Base-by-base conservation (phyloP, 2,797 vertebrate genomes). In the Odontamblyopus rebecca region DNA sequence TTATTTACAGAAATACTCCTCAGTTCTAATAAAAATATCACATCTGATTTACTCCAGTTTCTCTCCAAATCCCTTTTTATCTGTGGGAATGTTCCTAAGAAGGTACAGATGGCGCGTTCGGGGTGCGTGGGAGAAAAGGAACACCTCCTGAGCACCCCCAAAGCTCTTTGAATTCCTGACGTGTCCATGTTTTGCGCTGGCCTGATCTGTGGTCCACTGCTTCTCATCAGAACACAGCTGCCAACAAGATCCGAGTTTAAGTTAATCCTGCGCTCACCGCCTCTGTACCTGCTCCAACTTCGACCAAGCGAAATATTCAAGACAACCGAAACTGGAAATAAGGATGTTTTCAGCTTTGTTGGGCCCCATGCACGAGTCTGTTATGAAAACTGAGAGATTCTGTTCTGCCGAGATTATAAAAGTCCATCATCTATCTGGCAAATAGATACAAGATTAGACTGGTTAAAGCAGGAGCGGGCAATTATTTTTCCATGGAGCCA, bases 221-320 rank as follows among this genome's bases (percentile, higher is more conserved):
- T 72, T 72, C 73, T 50, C 69, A 59, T 68, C 71, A 77, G 74
- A 67, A 72, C 19, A 26, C 61, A 69, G 71, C 4, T 29, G 30
- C 29, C 78, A 72, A 83, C 65, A 63, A 71, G 83, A 77, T 72
- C 54, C 54, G 65, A 53, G 38, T 63, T 30, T 50, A 73, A 64
- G 61, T 77, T 82, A 78, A 84, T 78, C 79, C 68, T 68, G 35
- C 56, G 13, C 23, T 61, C 27, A 26, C 18, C 35, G 18, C 2
- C 26, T 30, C 59, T 27, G 38, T 30, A 15, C 53, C 0, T 68
- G 18, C 27, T 51, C 23, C 5, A 18, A 3, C 18, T 62, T 18
- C 16, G 0, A 26, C 9, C 35, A 13, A n/a, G 61, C 11, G n/a
- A 32, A 23, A 13, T 48, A 15, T 64, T 23, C 44, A 29, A 5